phyloP scores from a whole-genome alignment of 2,113 vertebrate species.

The Natator depressus region DNA sequence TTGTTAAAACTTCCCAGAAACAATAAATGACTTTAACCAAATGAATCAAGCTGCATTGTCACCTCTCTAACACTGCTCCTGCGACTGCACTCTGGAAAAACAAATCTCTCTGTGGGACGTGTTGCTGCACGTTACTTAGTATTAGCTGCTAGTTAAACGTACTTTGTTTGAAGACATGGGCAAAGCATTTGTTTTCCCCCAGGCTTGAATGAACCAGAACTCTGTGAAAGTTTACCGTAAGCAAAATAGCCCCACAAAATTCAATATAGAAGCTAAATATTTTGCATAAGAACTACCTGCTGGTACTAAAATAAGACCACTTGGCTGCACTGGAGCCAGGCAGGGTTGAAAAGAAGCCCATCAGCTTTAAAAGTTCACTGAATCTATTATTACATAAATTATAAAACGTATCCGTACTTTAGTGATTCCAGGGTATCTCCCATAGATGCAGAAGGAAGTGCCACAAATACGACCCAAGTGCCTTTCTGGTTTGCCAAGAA shows the following conservation, averaged over 20 bases:
- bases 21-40: background rate
- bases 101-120: background rate
- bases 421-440: background rate
- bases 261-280: background rate
- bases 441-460: background rate
- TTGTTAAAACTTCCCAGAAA: rapidly evolving
- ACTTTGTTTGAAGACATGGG: background rate
- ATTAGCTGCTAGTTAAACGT: background rate
- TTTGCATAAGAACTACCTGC: background rate
- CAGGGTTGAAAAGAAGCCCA: background rate
- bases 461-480: background rate
- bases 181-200: background rate
- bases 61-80: background rate
- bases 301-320: background rate
- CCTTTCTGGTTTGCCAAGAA: background rate
- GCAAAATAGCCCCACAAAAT: background rate
- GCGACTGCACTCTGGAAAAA: background rate
- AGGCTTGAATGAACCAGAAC: background rate
- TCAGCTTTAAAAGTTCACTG: background rate
- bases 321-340: background rate
- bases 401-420: background rate
- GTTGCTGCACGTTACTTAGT: background rate
- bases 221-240: background rate
- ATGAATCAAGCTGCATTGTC: background rate
- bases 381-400: background rate